These are phyloP conservation scores for Anguilla megastoma DNA, from an alignment of 2,797 vertebrate genomes.

Conservation along the genomic window DNA sequence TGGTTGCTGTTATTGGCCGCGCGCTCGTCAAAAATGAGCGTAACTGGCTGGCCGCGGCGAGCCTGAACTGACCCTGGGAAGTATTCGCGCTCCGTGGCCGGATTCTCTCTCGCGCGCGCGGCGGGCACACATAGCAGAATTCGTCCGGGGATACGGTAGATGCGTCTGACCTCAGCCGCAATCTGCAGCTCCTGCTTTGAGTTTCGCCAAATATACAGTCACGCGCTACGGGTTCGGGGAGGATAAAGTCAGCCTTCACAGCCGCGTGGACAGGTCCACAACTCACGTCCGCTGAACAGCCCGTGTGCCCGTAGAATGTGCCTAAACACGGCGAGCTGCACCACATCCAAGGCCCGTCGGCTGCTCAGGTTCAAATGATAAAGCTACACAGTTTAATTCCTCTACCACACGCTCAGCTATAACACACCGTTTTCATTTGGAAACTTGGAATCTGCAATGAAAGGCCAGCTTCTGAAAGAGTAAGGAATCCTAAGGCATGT, in stretches of 20 bases:
- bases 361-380: not conserved
- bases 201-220: not conserved
- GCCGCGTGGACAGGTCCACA: not conserved
- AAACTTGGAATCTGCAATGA: not conserved
- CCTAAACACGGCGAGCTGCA: not conserved
- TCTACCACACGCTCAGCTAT: not conserved
- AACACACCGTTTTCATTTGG: not conserved
- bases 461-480: not conserved
- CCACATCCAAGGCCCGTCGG: not conserved
- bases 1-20: not conserved
- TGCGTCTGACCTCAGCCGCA: not conserved
- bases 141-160: slow-evolving; percentile 24
- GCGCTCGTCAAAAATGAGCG: not conserved
- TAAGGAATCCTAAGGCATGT: not conserved
- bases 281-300: not conserved
- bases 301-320: not conserved
- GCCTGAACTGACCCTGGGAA: not conserved
- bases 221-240: not conserved
- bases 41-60: not conserved
- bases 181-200: not conserved
- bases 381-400: not conserved
- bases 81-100: not conserved
- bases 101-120: not conserved
- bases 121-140: slow-evolving; percentile 46
- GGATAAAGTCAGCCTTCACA: not conserved